These are phyloP conservation scores for Pseudopodoces humilis DNA, from an alignment of 2,113 vertebrate genomes.

Conservation along the genomic window DNA sequence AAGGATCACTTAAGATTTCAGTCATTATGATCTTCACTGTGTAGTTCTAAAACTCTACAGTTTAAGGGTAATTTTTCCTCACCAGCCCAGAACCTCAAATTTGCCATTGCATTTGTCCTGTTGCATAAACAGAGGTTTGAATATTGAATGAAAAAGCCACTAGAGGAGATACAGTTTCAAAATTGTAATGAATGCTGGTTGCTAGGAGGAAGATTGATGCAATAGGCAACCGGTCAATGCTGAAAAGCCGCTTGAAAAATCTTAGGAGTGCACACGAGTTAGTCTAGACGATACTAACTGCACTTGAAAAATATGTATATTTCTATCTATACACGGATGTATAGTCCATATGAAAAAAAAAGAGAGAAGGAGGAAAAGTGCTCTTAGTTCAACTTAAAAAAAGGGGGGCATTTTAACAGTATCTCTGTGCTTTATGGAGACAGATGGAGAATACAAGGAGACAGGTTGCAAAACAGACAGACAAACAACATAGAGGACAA, in stretches of 20 bases:
- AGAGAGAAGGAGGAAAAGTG: constrained; percentile 45
- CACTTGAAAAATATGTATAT: constrained; percentile 58
- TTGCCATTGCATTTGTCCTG: constrained; percentile 49
- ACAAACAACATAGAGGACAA: constrained; percentile 74
- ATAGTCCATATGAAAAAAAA: constrained; percentile 52
- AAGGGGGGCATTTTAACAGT: constrained; percentile 56
- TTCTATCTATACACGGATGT: constrained; percentile 8
- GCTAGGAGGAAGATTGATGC: constrained; percentile 53
- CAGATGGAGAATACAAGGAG: constrained; percentile 72
- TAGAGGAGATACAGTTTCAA: constrained; percentile 29
- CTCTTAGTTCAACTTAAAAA: constrained; percentile 60
- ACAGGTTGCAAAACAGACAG: constrained; percentile 73
- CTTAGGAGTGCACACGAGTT: constrained; percentile 48
- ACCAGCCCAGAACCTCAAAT: constrained; percentile 58
- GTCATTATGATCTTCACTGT: not conserved
- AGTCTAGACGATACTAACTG: constrained; percentile 52
- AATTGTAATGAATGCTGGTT: constrained; percentile 58
- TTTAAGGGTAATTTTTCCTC: constrained; percentile 42
- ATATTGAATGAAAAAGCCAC: constrained; percentile 50
- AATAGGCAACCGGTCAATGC: constrained; percentile 30
- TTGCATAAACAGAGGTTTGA: constrained; percentile 59
- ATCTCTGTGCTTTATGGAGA: constrained; percentile 72
- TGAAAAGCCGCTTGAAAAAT: constrained; percentile 32
- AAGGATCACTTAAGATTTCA: constrained; percentile 46
- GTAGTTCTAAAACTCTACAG: constrained; percentile 14